Conservation (phyloP, 2,113 vertebrate genomes). For the Protobothrops flavoviridis region DNA sequence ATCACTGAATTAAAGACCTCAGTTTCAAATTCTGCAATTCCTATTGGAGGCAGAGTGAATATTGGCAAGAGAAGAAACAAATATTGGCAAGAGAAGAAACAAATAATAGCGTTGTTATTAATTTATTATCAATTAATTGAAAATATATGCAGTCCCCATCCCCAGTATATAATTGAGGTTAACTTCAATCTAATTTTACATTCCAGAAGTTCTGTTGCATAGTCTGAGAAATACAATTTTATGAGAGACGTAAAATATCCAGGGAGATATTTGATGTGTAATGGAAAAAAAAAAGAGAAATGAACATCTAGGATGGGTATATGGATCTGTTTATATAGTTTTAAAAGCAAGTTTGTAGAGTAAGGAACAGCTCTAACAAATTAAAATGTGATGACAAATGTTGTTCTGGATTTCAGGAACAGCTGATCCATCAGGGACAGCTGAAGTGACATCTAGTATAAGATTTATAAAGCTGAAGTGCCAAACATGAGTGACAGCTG, state of each 20-base stretch:
- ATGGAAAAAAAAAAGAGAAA: conserved; percentile 29
- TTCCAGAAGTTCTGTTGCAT: neutral
- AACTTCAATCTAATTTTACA: neutral
- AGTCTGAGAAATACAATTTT: neutral
- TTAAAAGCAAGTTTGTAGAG: conserved; percentile 54
- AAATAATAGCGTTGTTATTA: neutral
- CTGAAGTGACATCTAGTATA: conserved; percentile 67
- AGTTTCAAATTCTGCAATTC: neutral
- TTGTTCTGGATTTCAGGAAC: conserved; percentile 61
- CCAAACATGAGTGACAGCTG: conserved; percentile 63
- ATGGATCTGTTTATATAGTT: conserved; percentile 57
- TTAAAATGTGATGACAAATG: conserved; percentile 51
- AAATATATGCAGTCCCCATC: neutral
- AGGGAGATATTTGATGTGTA: neutral
- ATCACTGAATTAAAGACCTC: neutral
- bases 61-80: neutral
- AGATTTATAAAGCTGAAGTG: conserved; percentile 57
- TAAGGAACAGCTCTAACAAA: conserved; percentile 64
- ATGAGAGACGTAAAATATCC: neutral
- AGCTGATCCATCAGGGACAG: conserved; percentile 61
- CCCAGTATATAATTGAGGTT: neutral
- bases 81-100: neutral
- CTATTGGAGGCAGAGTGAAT: neutral
- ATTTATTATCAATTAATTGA: neutral
- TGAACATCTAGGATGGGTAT: conserved; percentile 41